These are phyloP conservation scores for Chrysolina americana DNA, from an alignment of 2,888 invertebrate species.

Conservation along the genomic window DNA sequence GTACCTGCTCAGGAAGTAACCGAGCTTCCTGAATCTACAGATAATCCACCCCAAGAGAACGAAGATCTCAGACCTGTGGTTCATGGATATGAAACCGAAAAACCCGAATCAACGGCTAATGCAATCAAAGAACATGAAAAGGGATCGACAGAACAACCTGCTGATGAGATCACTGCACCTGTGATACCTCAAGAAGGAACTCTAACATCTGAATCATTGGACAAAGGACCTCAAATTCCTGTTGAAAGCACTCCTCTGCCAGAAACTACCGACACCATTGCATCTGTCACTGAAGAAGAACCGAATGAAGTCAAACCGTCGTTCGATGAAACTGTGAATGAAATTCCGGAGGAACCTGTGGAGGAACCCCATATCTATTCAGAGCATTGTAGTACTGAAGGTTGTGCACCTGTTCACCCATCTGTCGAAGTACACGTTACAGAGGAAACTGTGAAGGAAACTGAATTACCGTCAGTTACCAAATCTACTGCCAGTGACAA, in stretches of 20 bases:
- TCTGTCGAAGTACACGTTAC: background rate
- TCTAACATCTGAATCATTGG: conserved; percentile 24
- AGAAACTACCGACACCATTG: conserved; percentile 25
- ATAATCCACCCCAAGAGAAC: background rate
- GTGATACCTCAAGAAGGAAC: conserved; percentile 12
- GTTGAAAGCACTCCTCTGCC: conserved; percentile 38
- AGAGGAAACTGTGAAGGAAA: background rate
- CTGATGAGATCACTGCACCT: background rate
- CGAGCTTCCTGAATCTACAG: background rate
- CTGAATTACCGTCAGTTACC: background rate
- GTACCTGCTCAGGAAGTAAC: too few species aligned
- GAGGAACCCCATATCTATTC: conserved; percentile 18
- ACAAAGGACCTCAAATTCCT: conserved; percentile 24
- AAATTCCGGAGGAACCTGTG: conserved; percentile 34
- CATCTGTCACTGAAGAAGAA: conserved; percentile 13
- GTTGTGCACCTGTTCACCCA: conserved; percentile 3
- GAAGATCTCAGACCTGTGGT: too few species aligned
- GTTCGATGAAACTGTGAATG: conserved; percentile 43
- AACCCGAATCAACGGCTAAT: too few species aligned
- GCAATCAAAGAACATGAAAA: too few species aligned
- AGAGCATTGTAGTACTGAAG: conserved; percentile 21
- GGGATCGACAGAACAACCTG: conserved; percentile 26
- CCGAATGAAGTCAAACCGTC: conserved; percentile 26
- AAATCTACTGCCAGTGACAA: conserved; percentile 24
- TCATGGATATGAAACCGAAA: too few species aligned